Conservation (phyloP, 1,140 invertebrate species). For the Belonocnema kinseyi region DNA sequence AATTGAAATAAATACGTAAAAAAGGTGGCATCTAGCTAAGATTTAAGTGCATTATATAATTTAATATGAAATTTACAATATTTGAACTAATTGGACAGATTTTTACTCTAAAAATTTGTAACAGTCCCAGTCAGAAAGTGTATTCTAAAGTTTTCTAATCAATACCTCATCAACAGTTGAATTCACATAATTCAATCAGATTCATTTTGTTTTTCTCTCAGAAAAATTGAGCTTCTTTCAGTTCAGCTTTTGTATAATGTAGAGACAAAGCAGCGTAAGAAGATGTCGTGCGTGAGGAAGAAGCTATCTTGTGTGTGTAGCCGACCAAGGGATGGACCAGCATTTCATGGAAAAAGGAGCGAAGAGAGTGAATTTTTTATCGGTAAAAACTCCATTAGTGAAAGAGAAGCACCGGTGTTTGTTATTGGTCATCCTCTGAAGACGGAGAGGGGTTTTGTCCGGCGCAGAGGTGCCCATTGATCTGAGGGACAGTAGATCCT, state of each 20-base stretch:
- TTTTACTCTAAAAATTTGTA: no score
- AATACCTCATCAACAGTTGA: background rate
- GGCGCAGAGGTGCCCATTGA: constrained; percentile 69
- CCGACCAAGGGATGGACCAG: constrained; percentile 49
- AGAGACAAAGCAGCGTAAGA: constrained; percentile 17
- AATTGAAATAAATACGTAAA: no score
- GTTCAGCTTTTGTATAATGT: constrained; percentile 8
- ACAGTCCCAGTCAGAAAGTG: no score
- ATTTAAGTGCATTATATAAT: no score
- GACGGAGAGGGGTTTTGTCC: constrained; percentile 60
- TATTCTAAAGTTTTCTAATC: no score
- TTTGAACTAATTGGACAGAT: no score
- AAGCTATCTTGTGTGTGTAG: constrained; percentile 45
- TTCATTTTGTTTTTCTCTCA: background rate
- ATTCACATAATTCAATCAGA: background rate
- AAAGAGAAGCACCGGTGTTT: constrained; percentile 71
- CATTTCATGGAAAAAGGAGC: constrained; percentile 56
- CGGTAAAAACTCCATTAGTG: constrained; percentile 75
- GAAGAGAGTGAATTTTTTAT: constrained; percentile 74
- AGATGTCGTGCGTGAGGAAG: constrained; percentile 25
- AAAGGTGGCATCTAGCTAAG: no score
- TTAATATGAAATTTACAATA: no score
- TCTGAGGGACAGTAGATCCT: constrained; percentile 66
- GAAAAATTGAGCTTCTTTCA: background rate
- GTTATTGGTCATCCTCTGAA: constrained; percentile 73